Percentiles rank a stretch among this genome's conserved stretches.
Evolutionary conservation across 1,140 invertebrate species (phyloP).

Genomic region (Hetaerina americana): DNA sequence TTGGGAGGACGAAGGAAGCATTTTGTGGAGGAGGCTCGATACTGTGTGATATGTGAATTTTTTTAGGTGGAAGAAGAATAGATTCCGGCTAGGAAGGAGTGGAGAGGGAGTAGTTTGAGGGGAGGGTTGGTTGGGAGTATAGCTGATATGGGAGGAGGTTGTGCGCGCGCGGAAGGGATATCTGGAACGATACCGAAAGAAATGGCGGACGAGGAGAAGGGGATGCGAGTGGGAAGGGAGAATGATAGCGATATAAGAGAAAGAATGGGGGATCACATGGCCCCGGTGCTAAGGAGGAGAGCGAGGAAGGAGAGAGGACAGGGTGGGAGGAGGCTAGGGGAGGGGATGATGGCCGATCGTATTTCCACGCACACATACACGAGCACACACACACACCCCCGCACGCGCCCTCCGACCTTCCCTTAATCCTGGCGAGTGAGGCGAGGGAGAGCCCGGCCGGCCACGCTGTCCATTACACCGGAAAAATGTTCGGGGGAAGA

Average conservation of each 20-base stretch:
- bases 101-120: neutral
- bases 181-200: too few relatives aligned
- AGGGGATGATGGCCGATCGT: neutral
- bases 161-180: too few relatives aligned
- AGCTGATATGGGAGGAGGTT: too few relatives aligned
- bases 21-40: too few relatives aligned
- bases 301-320: neutral
- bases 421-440: neutral
- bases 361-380: too few relatives aligned
- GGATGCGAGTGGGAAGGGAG: neutral
- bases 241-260: neutral
- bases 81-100: neutral
- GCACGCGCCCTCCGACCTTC: neutral
- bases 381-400: too few relatives aligned
- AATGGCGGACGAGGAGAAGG: neutral
- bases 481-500: too few relatives aligned
- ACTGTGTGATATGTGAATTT: too few relatives aligned
- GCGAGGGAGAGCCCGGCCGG: neutral
- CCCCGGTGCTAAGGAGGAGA: neutral
- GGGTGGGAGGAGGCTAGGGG: too few relatives aligned
- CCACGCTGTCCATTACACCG: neutral
- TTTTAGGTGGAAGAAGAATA: too few relatives aligned
- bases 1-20: too few relatives aligned
- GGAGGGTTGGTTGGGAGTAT: neutral
- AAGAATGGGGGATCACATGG: neutral